Percentiles rank a stretch among this genome's conserved stretches.
phyloP scores from a whole-genome alignment of 1,140 invertebrate species.

The Drosophila orena region DNA sequence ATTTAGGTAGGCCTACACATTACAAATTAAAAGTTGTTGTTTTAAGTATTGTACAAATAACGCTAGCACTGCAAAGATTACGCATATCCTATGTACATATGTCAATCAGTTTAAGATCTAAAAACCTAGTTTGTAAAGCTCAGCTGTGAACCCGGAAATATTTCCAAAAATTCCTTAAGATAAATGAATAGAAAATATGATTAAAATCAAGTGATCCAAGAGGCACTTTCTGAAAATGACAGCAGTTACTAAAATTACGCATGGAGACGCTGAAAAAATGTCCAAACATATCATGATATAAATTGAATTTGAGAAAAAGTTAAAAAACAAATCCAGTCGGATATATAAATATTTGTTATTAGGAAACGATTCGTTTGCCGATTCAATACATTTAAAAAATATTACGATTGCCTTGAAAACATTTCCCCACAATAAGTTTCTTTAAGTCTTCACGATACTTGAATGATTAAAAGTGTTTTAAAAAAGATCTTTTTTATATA shows the following conservation, averaged over 20 bases:
- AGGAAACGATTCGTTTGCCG: too few relatives aligned
- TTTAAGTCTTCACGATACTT: neutral
- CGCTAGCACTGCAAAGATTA: conserved; percentile 23
- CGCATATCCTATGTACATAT: conserved; percentile 42
- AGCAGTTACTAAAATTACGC: neutral
- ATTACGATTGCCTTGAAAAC: neutral
- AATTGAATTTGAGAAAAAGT: neutral
- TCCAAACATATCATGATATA: conserved; percentile 19
- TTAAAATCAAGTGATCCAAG: conserved; percentile 3
- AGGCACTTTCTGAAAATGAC: neutral
- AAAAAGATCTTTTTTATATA: too few relatives aligned
- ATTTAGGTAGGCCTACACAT: conserved; percentile 7
- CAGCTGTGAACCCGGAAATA: conserved; percentile 37
- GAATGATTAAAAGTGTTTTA: too few relatives aligned
- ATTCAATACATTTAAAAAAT: too few relatives aligned
- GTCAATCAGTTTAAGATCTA: conserved; percentile 20
- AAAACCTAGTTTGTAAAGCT: conserved; percentile 18
- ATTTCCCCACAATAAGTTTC: neutral
- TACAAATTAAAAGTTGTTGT: neutral
- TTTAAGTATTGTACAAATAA: conserved; percentile 25
- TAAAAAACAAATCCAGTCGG: too few relatives aligned
- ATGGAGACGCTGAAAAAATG: neutral
- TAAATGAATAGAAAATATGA: conserved; percentile 29
- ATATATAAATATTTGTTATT: too few relatives aligned
- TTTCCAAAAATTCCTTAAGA: conserved; percentile 50